Conservation (phyloP, 2,797 vertebrate genomes). For the Sebastolobus altivelis region DNA sequence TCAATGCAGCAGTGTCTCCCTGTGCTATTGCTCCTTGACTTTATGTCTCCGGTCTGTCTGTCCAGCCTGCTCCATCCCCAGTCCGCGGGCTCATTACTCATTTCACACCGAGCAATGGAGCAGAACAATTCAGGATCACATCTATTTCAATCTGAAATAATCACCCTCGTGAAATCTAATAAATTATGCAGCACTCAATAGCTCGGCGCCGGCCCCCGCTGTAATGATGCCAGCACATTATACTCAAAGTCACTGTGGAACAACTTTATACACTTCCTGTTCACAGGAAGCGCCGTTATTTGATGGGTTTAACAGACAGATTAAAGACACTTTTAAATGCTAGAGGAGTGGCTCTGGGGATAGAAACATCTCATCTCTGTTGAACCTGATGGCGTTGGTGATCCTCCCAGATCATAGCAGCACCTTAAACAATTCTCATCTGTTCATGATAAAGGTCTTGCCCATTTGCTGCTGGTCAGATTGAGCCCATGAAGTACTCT, state of each 20-base stretch:
- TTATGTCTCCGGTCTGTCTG: conserved; percentile 43
- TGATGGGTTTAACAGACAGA: conserved; percentile 5
- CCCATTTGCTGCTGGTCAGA: no score
- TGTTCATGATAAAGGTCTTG: no score
- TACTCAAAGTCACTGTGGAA: conserved; percentile 67
- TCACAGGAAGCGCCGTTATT: conserved; percentile 8
- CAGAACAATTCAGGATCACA: conserved; percentile 76
- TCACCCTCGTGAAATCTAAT: conserved; percentile 75
- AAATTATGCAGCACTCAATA: conserved; percentile 72
- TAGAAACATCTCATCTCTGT: not conserved
- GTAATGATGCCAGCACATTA: conserved; percentile 67
- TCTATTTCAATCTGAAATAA: conserved; percentile 80
- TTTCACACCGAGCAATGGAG: conserved; percentile 62
- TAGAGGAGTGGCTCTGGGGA: not conserved
- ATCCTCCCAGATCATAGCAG: not conserved
- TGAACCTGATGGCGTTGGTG: not conserved
- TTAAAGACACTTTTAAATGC: not conserved
- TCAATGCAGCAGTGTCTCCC: conserved; percentile 40
- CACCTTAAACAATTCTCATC: no score
- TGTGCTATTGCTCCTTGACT: conserved; percentile 40
- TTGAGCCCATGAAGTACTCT: no score
- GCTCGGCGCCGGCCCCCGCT: conserved; percentile 45
- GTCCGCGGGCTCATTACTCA: conserved; percentile 71
- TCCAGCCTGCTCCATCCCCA: conserved; percentile 39
- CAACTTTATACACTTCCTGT: conserved; percentile 40